Conservation (phyloP, 2,888 invertebrate genomes). For the Chrysolina americana region DNA sequence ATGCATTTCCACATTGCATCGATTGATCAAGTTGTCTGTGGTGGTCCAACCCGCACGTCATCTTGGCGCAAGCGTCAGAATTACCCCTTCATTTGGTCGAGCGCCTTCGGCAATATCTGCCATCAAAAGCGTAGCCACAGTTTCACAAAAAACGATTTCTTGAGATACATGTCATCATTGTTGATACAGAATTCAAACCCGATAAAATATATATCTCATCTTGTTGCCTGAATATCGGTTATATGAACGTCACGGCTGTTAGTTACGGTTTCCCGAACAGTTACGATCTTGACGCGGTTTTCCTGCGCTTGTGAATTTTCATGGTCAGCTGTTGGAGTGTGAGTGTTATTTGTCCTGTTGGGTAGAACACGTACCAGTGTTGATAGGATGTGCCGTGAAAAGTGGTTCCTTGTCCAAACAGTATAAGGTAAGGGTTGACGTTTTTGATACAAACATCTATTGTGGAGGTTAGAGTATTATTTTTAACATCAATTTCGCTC, state of each 20-base stretch:
- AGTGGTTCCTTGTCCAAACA: slow-evolving; percentile 9
- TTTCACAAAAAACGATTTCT: not conserved
- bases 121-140: not conserved
- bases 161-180: not conserved
- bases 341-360: slow-evolving; percentile 25
- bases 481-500: not conserved
- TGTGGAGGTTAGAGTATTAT: no score
- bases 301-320: slow-evolving; percentile 17
- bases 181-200: not conserved
- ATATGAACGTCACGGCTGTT: not conserved
- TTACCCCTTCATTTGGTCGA: slow-evolving; percentile 13
- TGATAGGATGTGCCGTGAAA: slow-evolving; percentile 14
- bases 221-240: not conserved
- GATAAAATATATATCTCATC: not conserved
- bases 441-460: no score
- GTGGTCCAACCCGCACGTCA: slow-evolving; percentile 25
- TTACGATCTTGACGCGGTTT: slow-evolving; percentile 10
- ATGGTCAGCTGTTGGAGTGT: slow-evolving; percentile 30
- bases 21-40: slow-evolving; percentile 23
- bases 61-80: slow-evolving; percentile 9
- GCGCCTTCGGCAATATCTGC: not conserved
- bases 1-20: slow-evolving; percentile 23
- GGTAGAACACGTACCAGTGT: not conserved
- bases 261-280: not conserved
- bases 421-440: not conserved